phyloP scores from a whole-genome alignment of 2,113 vertebrate species.

The Ceratotherium simum region DNA sequence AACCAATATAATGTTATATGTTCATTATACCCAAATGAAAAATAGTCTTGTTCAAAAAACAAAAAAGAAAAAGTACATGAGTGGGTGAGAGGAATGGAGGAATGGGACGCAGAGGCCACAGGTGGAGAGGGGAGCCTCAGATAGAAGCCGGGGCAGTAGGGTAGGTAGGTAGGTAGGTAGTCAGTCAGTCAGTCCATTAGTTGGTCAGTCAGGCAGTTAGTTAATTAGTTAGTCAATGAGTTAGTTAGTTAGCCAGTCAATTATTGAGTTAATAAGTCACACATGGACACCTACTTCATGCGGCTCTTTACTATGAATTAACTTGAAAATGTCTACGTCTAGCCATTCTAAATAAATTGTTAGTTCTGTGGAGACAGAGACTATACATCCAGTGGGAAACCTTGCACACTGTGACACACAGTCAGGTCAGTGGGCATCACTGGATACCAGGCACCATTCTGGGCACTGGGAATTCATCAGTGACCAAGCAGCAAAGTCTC shows the following conservation, averaged over 20 bases:
- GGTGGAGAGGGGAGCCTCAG: background rate
- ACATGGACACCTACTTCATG: too few species aligned
- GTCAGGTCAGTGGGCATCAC: too few species aligned
- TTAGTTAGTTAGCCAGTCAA: background rate
- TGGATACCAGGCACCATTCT: too few species aligned
- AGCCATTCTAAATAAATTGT: background rate
- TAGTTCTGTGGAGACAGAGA: background rate
- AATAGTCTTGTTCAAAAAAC: too few species aligned
- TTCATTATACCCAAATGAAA: too few species aligned
- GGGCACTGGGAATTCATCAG: background rate
- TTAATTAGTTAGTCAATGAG: background rate
- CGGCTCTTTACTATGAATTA: background rate
- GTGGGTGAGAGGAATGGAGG: too few species aligned
- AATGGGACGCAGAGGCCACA: background rate
- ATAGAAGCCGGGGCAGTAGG: background rate
- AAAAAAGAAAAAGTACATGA: too few species aligned
- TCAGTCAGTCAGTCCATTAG: too few species aligned
- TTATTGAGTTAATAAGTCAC: background rate
- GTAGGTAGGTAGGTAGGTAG: background rate
- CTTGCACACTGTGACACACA: too few species aligned
- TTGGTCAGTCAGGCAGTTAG: background rate
- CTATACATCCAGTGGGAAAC: background rate
- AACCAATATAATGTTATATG: too few species aligned
- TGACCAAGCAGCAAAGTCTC: background rate
- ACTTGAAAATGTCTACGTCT: background rate